Evolutionary conservation across 2,888 invertebrate genomes (phyloP).

Genomic region (Endomychus coccineus): DNA sequence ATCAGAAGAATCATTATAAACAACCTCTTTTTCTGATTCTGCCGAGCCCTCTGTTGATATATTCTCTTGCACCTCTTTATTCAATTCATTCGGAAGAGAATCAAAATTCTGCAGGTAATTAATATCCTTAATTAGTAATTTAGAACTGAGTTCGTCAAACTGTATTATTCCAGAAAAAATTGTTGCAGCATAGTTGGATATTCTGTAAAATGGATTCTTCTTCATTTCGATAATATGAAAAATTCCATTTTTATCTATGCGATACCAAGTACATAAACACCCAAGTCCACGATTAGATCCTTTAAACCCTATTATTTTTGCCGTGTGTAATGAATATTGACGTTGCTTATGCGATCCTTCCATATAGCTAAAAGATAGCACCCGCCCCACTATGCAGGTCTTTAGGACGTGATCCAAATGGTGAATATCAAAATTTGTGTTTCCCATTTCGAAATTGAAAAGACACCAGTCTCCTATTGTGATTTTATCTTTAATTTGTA

Average conservation of each 20-base stretch:
- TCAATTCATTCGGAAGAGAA: not conserved
- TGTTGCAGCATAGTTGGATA: conserved; percentile 1
- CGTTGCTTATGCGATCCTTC: conserved; percentile 1
- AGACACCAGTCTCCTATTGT: conserved; percentile 2
- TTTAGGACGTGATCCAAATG: conserved; percentile 2
- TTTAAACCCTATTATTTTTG: not conserved
- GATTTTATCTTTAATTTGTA: conserved; percentile 2
- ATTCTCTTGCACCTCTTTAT: not conserved
- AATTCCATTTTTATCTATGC: conserved; percentile 2
- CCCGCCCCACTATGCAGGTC: conserved; percentile 1
- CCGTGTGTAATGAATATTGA: conserved; percentile 1
- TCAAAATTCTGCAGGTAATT: conserved; percentile 1
- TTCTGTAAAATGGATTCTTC: conserved; percentile 1
- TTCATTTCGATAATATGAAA: conserved; percentile 1
- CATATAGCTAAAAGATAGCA: conserved; percentile 1
- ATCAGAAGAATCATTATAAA: conserved; percentile 1
- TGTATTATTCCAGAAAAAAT: conserved; percentile 2
- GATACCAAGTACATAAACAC: no score
- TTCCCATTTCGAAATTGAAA: no score
- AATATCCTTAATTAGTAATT: conserved; percentile 2
- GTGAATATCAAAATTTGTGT: not conserved
- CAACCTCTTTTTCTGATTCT: conserved; percentile 1
- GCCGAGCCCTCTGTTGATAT: not conserved
- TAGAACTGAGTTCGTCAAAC: not conserved
- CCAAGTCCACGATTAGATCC: conserved; percentile 2